Conservation (phyloP, 2,797 vertebrate species). For the Danio jaintianensis region DNA sequence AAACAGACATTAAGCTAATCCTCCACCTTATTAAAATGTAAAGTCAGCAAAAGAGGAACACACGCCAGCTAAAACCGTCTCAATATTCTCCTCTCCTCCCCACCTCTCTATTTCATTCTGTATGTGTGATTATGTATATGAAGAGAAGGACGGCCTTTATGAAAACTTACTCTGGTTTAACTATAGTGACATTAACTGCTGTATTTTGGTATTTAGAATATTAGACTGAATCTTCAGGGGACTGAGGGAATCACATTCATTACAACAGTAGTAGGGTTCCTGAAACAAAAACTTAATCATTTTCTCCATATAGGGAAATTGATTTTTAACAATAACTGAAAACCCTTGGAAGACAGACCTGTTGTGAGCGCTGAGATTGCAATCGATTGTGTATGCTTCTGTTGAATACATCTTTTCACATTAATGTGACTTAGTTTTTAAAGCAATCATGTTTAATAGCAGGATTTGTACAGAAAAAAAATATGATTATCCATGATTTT, state of each 20-base stretch:
- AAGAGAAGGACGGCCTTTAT: not conserved
- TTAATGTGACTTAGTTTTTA: too few species aligned
- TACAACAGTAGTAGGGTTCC: not conserved
- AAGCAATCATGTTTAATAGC: too few species aligned
- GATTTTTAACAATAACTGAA: too few species aligned
- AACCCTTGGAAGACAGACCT: too few species aligned
- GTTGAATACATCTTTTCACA: too few species aligned
- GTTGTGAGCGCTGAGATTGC: too few species aligned
- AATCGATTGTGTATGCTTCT: too few species aligned
- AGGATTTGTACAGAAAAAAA: too few species aligned
- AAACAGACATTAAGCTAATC: slow-evolving; percentile 65
- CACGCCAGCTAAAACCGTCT: slow-evolving; percentile 45
- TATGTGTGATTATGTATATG: slow-evolving; percentile 22
- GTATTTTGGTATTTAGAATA: not conserved
- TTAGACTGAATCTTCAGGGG: not conserved
- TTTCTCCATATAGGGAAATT: too few species aligned
- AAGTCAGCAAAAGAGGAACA: slow-evolving; percentile 63
- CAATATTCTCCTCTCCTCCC: slow-evolving; percentile 38
- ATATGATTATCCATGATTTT: too few species aligned
- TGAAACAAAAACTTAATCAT: too few species aligned
- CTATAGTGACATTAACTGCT: not conserved
- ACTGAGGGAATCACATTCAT: not conserved
- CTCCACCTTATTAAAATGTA: slow-evolving; percentile 65
- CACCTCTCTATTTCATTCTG: slow-evolving; percentile 5
- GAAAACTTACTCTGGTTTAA: not conserved